A percentile compares a stretch with the other conserved stretches of the same genome.
Conservation (phyloP, 2,888 invertebrate genomes). For the Tetranychus piercei region DNA sequence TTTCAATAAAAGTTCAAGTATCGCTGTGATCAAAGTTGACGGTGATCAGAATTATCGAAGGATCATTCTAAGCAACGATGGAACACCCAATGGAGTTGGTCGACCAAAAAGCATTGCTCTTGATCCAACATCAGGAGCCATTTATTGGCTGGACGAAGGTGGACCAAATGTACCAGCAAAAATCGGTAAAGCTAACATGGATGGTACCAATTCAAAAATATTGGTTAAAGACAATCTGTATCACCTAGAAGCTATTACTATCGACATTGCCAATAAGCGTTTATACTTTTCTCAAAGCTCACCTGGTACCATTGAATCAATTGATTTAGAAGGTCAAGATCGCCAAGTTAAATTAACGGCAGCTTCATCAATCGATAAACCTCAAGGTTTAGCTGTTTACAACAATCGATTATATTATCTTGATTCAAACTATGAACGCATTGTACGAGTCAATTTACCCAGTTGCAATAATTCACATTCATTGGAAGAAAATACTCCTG, state of each 20-base stretch:
- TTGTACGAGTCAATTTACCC: constrained; percentile 62
- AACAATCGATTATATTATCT: constrained; percentile 65
- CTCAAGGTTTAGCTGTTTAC: constrained; percentile 60
- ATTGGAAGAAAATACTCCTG: constrained; percentile 53
- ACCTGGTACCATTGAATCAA: constrained; percentile 31
- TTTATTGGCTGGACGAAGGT: constrained; percentile 93
- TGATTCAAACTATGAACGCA: constrained; percentile 72
- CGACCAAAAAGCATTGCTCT: constrained; percentile 68
- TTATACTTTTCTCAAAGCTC: constrained; percentile 58
- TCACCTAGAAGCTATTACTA: constrained; percentile 53
- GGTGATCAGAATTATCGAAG: constrained; percentile 43
- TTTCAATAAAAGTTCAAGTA: constrained; percentile 68
- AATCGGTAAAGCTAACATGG: constrained; percentile 68
- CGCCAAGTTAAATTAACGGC: constrained; percentile 45
- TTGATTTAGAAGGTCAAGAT: constrained; percentile 44
- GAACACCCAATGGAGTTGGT: constrained; percentile 62
- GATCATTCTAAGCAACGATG: constrained; percentile 72
- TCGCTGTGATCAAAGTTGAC: constrained; percentile 54
- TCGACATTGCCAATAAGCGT: constrained; percentile 54
- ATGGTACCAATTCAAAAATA: constrained; percentile 59
- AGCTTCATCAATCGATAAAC: constrained; percentile 51
- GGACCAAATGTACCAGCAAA: constrained; percentile 71
- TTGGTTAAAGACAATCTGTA: constrained; percentile 48
- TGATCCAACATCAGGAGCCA: constrained; percentile 77
- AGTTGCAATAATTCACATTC: constrained; percentile 60